Conservation (phyloP, 1,140 invertebrate species). For the Calephelis nemesis region DNA sequence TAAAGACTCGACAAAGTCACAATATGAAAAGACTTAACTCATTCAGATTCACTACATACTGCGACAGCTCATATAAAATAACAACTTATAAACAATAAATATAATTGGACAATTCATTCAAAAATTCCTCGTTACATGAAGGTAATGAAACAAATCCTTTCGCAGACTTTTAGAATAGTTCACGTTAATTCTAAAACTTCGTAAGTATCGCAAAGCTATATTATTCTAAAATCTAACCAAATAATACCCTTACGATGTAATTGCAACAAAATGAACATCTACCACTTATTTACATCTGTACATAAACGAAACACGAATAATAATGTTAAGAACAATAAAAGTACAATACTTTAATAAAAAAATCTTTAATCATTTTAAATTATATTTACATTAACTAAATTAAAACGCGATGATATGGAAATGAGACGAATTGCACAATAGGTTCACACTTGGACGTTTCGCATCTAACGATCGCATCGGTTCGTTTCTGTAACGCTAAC, state of each 20-base stretch:
- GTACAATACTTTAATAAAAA: conserved; percentile 60
- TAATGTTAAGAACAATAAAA: conserved; percentile 71
- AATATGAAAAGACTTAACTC: conserved; percentile 71
- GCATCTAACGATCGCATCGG: conserved; percentile 34
- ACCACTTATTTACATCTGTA: conserved; percentile 75
- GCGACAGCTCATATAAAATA: conserved; percentile 65
- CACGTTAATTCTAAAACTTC: conserved; percentile 6
- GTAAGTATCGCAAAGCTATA: conserved; percentile 20
- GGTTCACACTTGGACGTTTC: conserved; percentile 68
- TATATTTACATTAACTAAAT: conserved; percentile 75
- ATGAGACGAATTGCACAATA: conserved; percentile 75
- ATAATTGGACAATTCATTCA: conserved; percentile 72
- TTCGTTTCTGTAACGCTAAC: too few species aligned
- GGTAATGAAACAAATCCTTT: conserved; percentile 40
- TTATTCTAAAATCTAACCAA: conserved; percentile 38
- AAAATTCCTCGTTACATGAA: conserved; percentile 58
- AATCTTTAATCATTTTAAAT: conserved; percentile 66
- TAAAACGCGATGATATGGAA: conserved; percentile 73
- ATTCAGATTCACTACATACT: conserved; percentile 69
- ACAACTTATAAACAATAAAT: conserved; percentile 76
- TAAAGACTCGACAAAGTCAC: conserved; percentile 73
- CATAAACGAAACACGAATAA: conserved; percentile 72
- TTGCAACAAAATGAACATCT: conserved; percentile 72
- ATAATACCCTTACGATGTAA: conserved; percentile 40
- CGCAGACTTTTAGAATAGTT: conserved; percentile 27